Evolutionary conservation across 1,140 invertebrate species (phyloP).

Genomic region (Rhysida immarginata): DNA sequence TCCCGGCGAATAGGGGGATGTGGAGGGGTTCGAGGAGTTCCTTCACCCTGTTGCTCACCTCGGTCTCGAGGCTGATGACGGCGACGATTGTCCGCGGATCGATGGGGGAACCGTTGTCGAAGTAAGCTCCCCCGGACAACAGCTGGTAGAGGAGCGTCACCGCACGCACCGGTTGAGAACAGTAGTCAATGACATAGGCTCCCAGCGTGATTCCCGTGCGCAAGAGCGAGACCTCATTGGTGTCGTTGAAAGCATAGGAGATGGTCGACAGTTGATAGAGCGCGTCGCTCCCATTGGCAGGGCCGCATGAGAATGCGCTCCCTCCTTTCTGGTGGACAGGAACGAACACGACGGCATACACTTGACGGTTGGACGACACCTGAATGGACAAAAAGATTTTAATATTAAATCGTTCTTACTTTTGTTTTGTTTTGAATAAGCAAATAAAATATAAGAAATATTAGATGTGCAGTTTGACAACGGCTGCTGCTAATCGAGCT

Average conservation of each 20-base stretch:
- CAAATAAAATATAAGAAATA: too few species aligned
- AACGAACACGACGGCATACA: slow-evolving; percentile 22
- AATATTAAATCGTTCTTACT: background rate
- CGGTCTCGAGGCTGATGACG: too few species aligned
- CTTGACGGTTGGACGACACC: slow-evolving; percentile 16
- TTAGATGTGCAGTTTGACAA: too few species aligned
- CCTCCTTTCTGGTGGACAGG: slow-evolving; percentile 22
- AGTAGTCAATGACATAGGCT: slow-evolving; percentile 24
- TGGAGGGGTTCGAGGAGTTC: too few species aligned
- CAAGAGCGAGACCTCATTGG: slow-evolving; percentile 15
- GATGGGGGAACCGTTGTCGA: too few species aligned
- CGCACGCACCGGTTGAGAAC: slow-evolving; percentile 18
- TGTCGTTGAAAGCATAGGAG: slow-evolving; percentile 21
- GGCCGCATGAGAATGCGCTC: slow-evolving; percentile 22
- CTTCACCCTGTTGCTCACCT: too few species aligned
- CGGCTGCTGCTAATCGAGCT: too few species aligned
- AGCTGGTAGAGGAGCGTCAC: slow-evolving; percentile 24
- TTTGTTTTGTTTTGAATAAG: too few species aligned
- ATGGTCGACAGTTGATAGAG: slow-evolving; percentile 21
- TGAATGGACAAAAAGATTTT: slow-evolving; percentile 8
- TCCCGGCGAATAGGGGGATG: too few species aligned
- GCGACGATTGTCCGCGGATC: too few species aligned
- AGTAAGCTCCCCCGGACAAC: slow-evolving; percentile 24
- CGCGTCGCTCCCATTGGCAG: slow-evolving; percentile 15
- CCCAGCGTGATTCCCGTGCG: slow-evolving; percentile 18